These are phyloP conservation scores for Australoheros scitulus DNA, from an alignment of 2,113 vertebrate species.

Conservation along the genomic window DNA sequence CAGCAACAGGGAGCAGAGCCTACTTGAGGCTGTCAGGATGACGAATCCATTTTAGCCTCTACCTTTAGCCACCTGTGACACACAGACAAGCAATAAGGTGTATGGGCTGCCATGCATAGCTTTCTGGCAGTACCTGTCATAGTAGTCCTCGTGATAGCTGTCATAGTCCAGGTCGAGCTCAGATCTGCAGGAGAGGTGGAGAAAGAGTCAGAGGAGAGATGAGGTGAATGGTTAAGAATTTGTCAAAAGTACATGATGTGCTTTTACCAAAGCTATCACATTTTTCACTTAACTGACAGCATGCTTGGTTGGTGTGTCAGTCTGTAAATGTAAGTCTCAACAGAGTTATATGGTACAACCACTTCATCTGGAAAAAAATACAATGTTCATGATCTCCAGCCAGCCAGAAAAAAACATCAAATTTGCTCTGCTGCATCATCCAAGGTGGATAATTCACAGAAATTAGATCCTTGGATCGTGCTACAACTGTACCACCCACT, in stretches of 20 bases:
- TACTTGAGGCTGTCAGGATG: conserved; percentile 13
- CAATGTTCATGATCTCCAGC: conserved; percentile 57
- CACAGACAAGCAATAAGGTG: conserved; percentile 31
- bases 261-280: conserved; percentile 24
- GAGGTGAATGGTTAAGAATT: conserved; percentile 19
- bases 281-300: conserved; percentile 32
- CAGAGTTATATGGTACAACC: conserved; percentile 22
- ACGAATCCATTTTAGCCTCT: conserved; percentile 25
- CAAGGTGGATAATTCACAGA: conserved; percentile 66
- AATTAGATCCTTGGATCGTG: conserved; percentile 39
- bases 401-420: conserved; percentile 66
- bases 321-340: conserved; percentile 9
- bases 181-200: conserved; percentile 62
- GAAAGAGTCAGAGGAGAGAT: conserved; percentile 38
- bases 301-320: neutral
- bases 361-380: conserved; percentile 70
- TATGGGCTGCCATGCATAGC: conserved; percentile 33
- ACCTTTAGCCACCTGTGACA: conserved; percentile 32
- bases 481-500: conserved; percentile 47
- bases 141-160: conserved; percentile 82
- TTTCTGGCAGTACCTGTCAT: conserved; percentile 80
- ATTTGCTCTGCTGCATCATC: conserved; percentile 66
- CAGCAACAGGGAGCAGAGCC: conserved; percentile 1
- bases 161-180: conserved; percentile 82
- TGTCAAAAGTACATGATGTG: conserved; percentile 6